Evolutionary conservation across 2,797 vertebrate genomes (phyloP), one percentile per base, ranked within the genome.

Genomic region (Chiroxiphia lanceolata): DNA sequence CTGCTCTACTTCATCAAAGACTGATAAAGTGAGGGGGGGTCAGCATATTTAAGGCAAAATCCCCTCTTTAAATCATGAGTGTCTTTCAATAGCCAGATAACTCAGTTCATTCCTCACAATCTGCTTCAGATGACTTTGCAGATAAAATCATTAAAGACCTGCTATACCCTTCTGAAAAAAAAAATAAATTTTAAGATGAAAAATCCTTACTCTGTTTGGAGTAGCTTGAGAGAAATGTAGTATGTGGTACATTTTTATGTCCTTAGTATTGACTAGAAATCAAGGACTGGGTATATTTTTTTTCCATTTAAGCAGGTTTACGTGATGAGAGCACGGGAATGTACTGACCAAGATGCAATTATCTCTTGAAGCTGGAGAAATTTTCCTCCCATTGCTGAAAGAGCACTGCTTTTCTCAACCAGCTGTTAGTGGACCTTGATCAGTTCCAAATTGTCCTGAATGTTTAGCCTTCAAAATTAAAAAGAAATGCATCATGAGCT

Each of bases 391-490:
- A 97, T 53, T 85, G 95, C 94, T 83, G 97, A 97, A 54, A 99
- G 97, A 13, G 97, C 78, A 77, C 95, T 98, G 90, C 96, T 98
- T 94, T 98, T 98, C 87, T 98, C 98, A 8, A 97, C 85, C 84
- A 99, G 97, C 92, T 99, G 98, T 92, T 99, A 99, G 96, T 88
- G 98, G 59, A 99, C 96, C 75, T 98, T 98, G 96, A 99, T 99
- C 98, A 99, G 97, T 88, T 98, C 97, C 94, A 99, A 97, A 67
- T 98, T 99, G 82, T 98, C 98, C 81, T 92, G 97, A 95, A 99
- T 98, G 11, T 98, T 98, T n/a, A 98, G 98, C 97, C 99, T 99
- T 96, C 59, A 93, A 93, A 93, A 85, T 83, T 77, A 50, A 69
- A 83, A 94, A 95, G 20, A 97, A 82, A 77, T 36, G 22, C 9